Evolutionary conservation across 2,113 vertebrate genomes (phyloP), one percentile per base, ranked within the genome.

Genomic region (Ursus arctos): DNA sequence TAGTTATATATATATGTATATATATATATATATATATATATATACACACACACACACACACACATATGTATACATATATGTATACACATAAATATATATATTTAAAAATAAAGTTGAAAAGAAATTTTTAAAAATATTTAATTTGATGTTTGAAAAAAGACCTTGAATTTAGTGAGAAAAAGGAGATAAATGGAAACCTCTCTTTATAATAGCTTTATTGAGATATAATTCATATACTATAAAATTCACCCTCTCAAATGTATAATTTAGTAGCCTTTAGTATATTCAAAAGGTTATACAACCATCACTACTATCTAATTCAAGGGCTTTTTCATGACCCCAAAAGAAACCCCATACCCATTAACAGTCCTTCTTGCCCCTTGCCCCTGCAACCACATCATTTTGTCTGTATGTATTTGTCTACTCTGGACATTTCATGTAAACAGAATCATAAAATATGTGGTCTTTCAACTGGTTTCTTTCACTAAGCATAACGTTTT

Each of bases 141-240:
- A 57, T 21, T 69, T 91, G 31, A 26, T 92, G 57, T 94, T 96
- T 96, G 61, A 63, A 61, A 77, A 77, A 88, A 92, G 49, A 77
- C 24, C 1, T 59, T 88, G 83, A 88, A 18, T 88, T 95, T 72
- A 53, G 31, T 67, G 11, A 72, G 24, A 67, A 80, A 95, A 88
- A 36, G 21, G 28, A 94, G 10, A 10, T 26, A 74, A 69, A 9
- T 83, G 33, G 26, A 94, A 92, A 80, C 19, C 21, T 65, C 26
- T 80, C 91, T 36, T 90, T 87, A 69, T 51, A 80, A 67, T 26
- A 79, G 28, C 40, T 91, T 83, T 94, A 31, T 83, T 84, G 82
- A 65, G 21, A 36, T 63, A 12, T 43, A 88, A 72, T 81, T 94
- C 21, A 63, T 2, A 21, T 28, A 65, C 33, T 57, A 67, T 67